Percentiles rank a stretch among this genome's conserved stretches.
Conservation (phyloP, 2,888 invertebrate species). For the Operophtera brumata region DNA sequence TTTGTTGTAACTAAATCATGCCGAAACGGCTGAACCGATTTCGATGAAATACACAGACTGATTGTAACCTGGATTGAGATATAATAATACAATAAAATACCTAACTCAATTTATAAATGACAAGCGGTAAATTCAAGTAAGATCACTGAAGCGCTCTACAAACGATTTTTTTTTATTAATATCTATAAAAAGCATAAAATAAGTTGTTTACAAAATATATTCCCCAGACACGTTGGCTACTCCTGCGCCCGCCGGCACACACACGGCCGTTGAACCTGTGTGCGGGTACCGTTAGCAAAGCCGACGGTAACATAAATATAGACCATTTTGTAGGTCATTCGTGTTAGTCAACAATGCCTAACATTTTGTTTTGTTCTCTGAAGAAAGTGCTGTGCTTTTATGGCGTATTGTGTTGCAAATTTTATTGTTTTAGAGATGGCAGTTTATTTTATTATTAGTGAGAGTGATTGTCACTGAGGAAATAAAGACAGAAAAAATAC, state of each 20-base stretch:
- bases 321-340: conserved; percentile 48
- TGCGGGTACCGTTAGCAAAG: conserved; percentile 71
- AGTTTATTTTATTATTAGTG: too few relatives aligned
- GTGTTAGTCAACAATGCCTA: conserved; percentile 16
- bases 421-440: conserved; percentile 8
- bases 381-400: conserved; percentile 21
- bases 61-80: too few relatives aligned
- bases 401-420: background rate
- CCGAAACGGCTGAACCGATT: too few relatives aligned
- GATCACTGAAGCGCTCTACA: too few relatives aligned
- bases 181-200: background rate
- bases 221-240: conserved; percentile 44
- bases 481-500: too few relatives aligned
- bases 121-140: too few relatives aligned
- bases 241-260: conserved; percentile 49
- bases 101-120: too few relatives aligned
- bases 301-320: conserved; percentile 14
- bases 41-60: too few relatives aligned
- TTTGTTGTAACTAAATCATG: too few relatives aligned
- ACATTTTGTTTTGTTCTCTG: conserved; percentile 23
- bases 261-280: conserved; percentile 48
- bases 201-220: background rate
- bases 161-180: too few relatives aligned
- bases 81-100: too few relatives aligned
- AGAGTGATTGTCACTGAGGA: too few relatives aligned